Evolutionary conservation across 1,140 invertebrate species (phyloP), one percentile per base, ranked within the genome.

Genomic region (Eueides isabella): DNA sequence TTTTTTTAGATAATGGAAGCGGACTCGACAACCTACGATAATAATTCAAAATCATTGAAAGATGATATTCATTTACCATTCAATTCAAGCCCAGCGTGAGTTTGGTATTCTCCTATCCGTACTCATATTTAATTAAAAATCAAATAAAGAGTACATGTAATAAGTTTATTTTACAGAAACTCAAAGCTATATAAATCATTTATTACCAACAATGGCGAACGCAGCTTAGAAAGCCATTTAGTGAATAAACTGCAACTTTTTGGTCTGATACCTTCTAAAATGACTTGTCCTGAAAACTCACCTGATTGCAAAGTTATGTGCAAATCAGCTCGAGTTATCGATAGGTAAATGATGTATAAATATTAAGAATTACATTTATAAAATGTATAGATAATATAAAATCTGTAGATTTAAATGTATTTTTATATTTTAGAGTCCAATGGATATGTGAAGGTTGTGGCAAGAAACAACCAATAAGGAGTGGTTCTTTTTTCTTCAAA

Each of bases 1-100:
- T 61, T 14, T 1, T 9, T 16, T 6, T 26, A 41, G 30, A 63
- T 9, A 80, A 92, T 92, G 89, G 90, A 92, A 81, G 81, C 90
- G 44, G 90, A 92, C 72, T 92, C 90, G 16, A 92, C 90, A n/a
- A 92, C 90, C 23, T 83, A 81, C 55, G 90, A 92, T 33, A 85
- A 71, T 61, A 84, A 62, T 35, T 65, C 77, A 29, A 88, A 87
- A 79, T 64, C 48, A 29, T 69, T 75, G 65, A 31, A 61, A 29
- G 71, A 81, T 65, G 74, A 83, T 35, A 71, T 81, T 38, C 48
- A 23, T 72, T 80, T 90, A 67, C 89, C 90, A 28, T 92, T 92
- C 68, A 71, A 74, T 29, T 75, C 79, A 44, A 76, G 55, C 31
- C 79, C 86, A 67, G 82, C 80, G 90, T 92, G 81, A 80, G 82